These are phyloP conservation scores for Nomada goodeniana DNA, from an alignment of 2,888 invertebrate species.

Conservation along the genomic window DNA sequence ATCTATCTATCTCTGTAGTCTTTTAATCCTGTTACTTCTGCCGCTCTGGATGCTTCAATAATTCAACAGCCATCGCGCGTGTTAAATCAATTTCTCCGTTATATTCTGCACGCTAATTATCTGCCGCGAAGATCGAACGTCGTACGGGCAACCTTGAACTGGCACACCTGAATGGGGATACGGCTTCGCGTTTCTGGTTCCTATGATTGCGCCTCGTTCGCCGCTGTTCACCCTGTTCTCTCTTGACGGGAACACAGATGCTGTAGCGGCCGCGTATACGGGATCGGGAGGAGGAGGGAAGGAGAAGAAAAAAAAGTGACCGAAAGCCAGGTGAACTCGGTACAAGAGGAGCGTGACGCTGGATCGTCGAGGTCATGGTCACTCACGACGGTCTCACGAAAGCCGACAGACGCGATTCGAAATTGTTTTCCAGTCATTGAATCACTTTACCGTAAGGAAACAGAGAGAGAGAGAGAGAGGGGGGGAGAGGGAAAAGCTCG, in stretches of 20 bases:
- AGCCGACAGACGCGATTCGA: slow-evolving; percentile 37
- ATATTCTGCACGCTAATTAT: slow-evolving; percentile 9
- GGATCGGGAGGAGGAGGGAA: neutral
- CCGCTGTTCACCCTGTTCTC: neutral
- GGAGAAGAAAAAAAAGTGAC: slow-evolving; percentile 25
- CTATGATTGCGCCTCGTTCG: no score
- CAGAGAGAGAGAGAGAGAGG: no score
- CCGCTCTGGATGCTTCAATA: slow-evolving; percentile 25
- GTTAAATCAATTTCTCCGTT: slow-evolving; percentile 26
- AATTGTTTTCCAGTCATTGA: slow-evolving; percentile 49
- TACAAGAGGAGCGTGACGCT: slow-evolving; percentile 29
- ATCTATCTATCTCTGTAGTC: slow-evolving; percentile 5
- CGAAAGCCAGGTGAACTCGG: slow-evolving; percentile 48
- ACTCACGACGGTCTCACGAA: slow-evolving; percentile 48
- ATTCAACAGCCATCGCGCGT: slow-evolving; percentile 21
- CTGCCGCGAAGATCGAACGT: neutral
- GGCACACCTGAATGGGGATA: neutral
- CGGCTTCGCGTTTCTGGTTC: neutral
- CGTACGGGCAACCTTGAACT: neutral
- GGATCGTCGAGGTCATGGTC: slow-evolving; percentile 64
- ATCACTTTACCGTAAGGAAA: slow-evolving; percentile 35
- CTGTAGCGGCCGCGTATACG: neutral
- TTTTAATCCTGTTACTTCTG: slow-evolving; percentile 38
- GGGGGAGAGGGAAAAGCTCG: neutral
- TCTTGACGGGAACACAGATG: slow-evolving; percentile 1